A percentile compares a stretch with the other conserved stretches of the same genome.
Conservation (phyloP, 2,797 vertebrate species). For the Intellagama lesueurii region DNA sequence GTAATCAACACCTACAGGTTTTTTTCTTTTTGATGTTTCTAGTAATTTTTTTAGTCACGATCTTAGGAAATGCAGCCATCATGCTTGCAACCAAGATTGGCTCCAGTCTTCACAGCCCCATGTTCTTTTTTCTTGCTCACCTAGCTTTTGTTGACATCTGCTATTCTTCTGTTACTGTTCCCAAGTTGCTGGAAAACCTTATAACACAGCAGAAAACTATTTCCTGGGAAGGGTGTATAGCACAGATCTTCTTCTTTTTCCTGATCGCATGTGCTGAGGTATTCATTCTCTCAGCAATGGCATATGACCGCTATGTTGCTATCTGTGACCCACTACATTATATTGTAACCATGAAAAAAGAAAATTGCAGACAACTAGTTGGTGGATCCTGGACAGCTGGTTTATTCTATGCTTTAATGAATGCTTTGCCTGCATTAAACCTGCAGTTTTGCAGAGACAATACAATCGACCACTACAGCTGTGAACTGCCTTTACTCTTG, state of each 20-base stretch:
- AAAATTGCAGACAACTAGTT: conserved; percentile 26
- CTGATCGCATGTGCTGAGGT: conserved; percentile 54
- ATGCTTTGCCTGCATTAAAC: conserved; percentile 35
- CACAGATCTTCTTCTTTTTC: conserved; percentile 59
- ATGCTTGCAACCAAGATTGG: neutral
- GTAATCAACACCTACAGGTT: neutral
- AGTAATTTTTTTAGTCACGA: neutral
- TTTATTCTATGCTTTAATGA: conserved; percentile 24
- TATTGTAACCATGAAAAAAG: conserved; percentile 43
- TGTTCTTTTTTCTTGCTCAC: conserved; percentile 56
- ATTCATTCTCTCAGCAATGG: conserved; percentile 58
- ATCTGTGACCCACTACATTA: conserved; percentile 58
- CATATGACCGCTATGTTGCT: conserved; percentile 50
- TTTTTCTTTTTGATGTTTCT: conserved; percentile 29
- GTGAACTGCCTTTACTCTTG: conserved; percentile 55
- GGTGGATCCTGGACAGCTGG: conserved; percentile 29
- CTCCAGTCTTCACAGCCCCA: neutral
- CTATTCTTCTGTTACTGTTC: conserved; percentile 51
- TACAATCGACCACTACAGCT: conserved; percentile 55
- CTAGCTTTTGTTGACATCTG: conserved; percentile 61
- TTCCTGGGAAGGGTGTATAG: conserved; percentile 45
- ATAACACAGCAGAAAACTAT: conserved; percentile 24
- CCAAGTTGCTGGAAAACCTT: conserved; percentile 46
- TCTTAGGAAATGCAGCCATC: conserved; percentile 17
- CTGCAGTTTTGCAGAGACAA: conserved; percentile 47